phyloP scores from a whole-genome alignment of 1,140 invertebrate species.

The Eubasilissa regina region DNA sequence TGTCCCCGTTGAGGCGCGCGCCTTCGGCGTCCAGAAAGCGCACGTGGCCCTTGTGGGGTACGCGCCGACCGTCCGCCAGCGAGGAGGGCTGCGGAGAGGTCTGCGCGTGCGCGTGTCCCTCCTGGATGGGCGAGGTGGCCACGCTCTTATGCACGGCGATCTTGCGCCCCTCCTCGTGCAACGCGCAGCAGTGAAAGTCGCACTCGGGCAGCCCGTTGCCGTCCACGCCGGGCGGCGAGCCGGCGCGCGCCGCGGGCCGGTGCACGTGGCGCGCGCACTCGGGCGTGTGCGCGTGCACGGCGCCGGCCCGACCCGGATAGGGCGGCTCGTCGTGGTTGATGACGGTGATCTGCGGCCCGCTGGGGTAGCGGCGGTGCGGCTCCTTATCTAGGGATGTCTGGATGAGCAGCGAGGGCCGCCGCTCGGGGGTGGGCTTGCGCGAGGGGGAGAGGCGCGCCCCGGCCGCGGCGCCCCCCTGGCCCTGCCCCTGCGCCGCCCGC shows the following conservation, averaged over 20 bases:
- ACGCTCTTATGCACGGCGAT: constrained; percentile 93
- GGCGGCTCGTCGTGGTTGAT: constrained; percentile 87
- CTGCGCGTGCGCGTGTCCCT: constrained; percentile 79
- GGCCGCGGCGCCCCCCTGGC: constrained; percentile 74
- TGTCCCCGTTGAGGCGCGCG: constrained; percentile 79
- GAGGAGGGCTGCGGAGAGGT: constrained; percentile 73
- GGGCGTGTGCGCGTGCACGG: constrained; percentile 87
- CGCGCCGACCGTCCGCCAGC: constrained; percentile 71
- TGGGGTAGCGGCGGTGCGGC: constrained; percentile 73
- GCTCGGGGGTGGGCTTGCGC: constrained; percentile 72
- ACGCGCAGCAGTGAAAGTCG: constrained; percentile 95
- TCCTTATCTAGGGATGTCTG: constrained; percentile 85
- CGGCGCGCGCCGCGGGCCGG: constrained; percentile 74
- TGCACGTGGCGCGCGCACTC: constrained; percentile 85
- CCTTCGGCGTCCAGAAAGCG: constrained; percentile 83
- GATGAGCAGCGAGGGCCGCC: constrained; percentile 80
- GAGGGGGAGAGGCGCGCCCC: constrained; percentile 76
- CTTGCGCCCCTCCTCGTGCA: constrained; percentile 92
- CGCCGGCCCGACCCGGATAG: constrained; percentile 72
- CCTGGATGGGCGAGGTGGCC: constrained; percentile 92
- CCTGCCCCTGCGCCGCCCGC: constrained; percentile 74
- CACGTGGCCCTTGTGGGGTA: constrained; percentile 77
- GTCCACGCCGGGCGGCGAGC: constrained; percentile 74
- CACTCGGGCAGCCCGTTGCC: constrained; percentile 80
- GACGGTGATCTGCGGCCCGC: constrained; percentile 89